These are phyloP conservation scores for Diogma glabrata DNA, from an alignment of 2,888 invertebrate species.

Conservation along the genomic window DNA sequence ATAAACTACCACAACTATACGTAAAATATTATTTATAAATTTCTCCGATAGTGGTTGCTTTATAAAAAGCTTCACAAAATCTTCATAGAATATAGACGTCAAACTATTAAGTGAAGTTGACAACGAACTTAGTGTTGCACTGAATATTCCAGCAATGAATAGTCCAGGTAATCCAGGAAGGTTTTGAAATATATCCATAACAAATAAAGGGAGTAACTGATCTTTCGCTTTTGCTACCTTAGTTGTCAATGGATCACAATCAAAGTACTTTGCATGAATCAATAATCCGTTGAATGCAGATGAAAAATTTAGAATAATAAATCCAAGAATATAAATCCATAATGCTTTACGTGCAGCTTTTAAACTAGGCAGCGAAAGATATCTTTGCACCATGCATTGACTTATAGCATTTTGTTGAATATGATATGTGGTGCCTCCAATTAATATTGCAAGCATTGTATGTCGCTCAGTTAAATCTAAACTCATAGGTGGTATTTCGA, in stretches of 20 bases:
- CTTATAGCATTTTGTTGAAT: conserved; percentile 65
- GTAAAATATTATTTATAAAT: conserved; percentile 47
- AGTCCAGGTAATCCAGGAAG: conserved; percentile 75
- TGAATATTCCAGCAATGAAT: conserved; percentile 79
- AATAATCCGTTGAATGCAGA: conserved; percentile 54
- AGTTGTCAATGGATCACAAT: conserved; percentile 68
- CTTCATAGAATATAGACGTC: conserved; percentile 69
- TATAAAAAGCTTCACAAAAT: conserved; percentile 58
- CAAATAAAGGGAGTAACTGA: conserved; percentile 70
- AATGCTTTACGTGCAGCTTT: conserved; percentile 57
- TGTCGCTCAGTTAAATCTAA: conserved; percentile 64
- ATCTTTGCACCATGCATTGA: conserved; percentile 77
- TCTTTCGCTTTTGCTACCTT: conserved; percentile 64
- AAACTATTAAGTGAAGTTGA: conserved; percentile 72
- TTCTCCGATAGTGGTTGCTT: conserved; percentile 42
- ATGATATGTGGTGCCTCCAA: conserved; percentile 69
- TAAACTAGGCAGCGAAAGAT: conserved; percentile 60
- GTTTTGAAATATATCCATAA: conserved; percentile 70
- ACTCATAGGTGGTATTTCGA: conserved; percentile 50
- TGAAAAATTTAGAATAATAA: conserved; percentile 23
- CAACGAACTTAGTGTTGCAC: conserved; percentile 74
- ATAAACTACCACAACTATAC: conserved; percentile 51
- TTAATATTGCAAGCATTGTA: conserved; percentile 59
- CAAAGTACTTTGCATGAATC: conserved; percentile 60
- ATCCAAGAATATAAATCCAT: conserved; percentile 50